Evolutionary conservation across 1,140 invertebrate species (phyloP).

Genomic region (Cyclargus thomasi): DNA sequence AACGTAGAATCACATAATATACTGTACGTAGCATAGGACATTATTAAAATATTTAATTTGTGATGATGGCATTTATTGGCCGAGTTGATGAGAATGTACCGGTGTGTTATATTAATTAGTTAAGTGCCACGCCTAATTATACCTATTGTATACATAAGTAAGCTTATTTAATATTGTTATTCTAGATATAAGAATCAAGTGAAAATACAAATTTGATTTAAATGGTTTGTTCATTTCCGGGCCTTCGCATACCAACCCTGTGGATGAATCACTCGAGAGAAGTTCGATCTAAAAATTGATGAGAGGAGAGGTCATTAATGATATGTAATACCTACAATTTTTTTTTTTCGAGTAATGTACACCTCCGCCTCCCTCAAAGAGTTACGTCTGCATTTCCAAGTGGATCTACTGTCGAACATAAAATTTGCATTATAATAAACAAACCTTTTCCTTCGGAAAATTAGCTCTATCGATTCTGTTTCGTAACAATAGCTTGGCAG

Average conservation of each 20-base stretch:
- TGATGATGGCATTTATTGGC: conserved; percentile 71
- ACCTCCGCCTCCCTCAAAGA: too few relatives aligned
- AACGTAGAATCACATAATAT: conserved; percentile 5
- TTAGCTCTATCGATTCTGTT: too few relatives aligned
- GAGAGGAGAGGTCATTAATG: too few relatives aligned
- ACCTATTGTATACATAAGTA: conserved; percentile 55
- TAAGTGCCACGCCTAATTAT: conserved; percentile 70
- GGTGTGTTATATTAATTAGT: conserved; percentile 64
- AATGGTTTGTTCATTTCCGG: conserved; percentile 29
- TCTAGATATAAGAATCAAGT: conserved; percentile 53
- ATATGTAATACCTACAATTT: too few relatives aligned
- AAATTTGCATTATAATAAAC: too few relatives aligned
- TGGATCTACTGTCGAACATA: too few relatives aligned
- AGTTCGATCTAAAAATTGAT: too few relatives aligned
- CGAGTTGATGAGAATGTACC: conserved; percentile 58
- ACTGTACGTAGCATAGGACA: conserved; percentile 36
- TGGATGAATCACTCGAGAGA: too few relatives aligned
- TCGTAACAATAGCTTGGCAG: too few relatives aligned
- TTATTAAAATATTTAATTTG: conserved; percentile 50
- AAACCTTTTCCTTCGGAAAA: too few relatives aligned
- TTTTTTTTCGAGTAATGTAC: too few relatives aligned
- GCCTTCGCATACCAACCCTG: neutral
- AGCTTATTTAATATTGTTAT: conserved; percentile 68
- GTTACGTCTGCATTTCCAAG: too few relatives aligned
- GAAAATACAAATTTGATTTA: conserved; percentile 63